A percentile compares a stretch with the other conserved stretches of the same genome.
Conservation (phyloP, 2,797 vertebrate genomes). For the Pteronotus mesoamericanus region DNA sequence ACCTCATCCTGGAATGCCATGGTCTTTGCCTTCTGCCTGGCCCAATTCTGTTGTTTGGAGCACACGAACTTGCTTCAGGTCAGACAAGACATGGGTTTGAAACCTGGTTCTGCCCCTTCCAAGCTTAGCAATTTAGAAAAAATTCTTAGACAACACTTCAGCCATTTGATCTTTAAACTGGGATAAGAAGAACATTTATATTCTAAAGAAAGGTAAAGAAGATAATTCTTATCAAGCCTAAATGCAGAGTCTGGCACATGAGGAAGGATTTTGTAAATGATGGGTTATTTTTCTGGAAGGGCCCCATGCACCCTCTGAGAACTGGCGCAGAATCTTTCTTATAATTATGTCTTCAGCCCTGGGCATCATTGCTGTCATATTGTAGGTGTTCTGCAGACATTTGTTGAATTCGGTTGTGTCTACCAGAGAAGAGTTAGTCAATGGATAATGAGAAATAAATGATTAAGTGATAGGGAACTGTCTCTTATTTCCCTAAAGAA, state of each 20-base stretch:
- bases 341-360: not conserved
- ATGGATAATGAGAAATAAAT: conserved; percentile 65
- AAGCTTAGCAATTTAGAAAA: not conserved
- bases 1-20: not conserved
- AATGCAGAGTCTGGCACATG: not conserved
- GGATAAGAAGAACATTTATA: not conserved
- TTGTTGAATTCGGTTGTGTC: conserved; percentile 29
- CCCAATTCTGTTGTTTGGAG: not conserved
- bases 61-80: not conserved
- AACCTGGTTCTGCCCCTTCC: not conserved
- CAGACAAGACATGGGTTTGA: not conserved
- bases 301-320: not conserved
- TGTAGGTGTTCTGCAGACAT: not conserved
- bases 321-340: not conserved
- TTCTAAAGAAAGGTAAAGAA: not conserved
- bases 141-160: not conserved
- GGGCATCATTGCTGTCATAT: not conserved
- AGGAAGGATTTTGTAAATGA: not conserved
- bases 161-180: not conserved
- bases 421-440: conserved; percentile 9
- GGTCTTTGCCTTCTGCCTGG: not conserved
- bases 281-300: not conserved
- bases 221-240: not conserved
- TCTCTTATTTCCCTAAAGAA: conserved; percentile 67
- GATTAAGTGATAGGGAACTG: conserved; percentile 44